These are phyloP conservation scores for Aythya baeri DNA, from an alignment of 2,113 vertebrate species.

Conservation along the genomic window DNA sequence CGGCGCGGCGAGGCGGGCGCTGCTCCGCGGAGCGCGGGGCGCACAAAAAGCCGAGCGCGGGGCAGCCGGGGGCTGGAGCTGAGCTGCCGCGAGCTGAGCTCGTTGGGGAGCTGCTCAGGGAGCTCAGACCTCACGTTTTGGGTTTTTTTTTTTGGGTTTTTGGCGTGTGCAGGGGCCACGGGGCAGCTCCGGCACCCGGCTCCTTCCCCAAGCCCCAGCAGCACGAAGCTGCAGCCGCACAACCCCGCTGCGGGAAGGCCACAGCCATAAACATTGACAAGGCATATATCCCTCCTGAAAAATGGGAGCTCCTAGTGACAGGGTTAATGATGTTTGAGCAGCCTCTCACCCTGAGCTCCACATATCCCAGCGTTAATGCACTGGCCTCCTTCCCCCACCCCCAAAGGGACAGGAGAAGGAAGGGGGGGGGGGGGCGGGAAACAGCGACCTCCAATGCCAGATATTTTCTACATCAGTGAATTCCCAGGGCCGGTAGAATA, in stretches of 20 bases:
- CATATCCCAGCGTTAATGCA: slow-evolving; percentile 3
- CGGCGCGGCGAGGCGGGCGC: background rate
- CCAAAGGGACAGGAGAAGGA: background rate
- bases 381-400: slow-evolving; percentile 22
- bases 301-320: slow-evolving; percentile 16
- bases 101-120: background rate
- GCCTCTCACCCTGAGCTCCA: slow-evolving; percentile 48
- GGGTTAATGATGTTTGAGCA: slow-evolving; percentile 57
- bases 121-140: fast-evolving
- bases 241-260: background rate
- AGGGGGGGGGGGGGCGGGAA: background rate
- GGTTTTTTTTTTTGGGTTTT: background rate
- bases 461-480: slow-evolving; percentile 45
- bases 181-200: background rate
- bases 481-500: background rate
- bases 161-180: background rate
- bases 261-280: background rate
- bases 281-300: slow-evolving; percentile 22
- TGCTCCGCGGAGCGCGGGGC: background rate
- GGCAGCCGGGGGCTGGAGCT: background rate
- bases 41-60: background rate
- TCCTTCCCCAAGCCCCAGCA: background rate
- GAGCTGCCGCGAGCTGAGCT: background rate
- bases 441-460: slow-evolving; percentile 25
- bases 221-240: background rate